Evolutionary conservation across 2,797 vertebrate genomes (phyloP).

Genomic region (Eospalax fontanierii): DNA sequence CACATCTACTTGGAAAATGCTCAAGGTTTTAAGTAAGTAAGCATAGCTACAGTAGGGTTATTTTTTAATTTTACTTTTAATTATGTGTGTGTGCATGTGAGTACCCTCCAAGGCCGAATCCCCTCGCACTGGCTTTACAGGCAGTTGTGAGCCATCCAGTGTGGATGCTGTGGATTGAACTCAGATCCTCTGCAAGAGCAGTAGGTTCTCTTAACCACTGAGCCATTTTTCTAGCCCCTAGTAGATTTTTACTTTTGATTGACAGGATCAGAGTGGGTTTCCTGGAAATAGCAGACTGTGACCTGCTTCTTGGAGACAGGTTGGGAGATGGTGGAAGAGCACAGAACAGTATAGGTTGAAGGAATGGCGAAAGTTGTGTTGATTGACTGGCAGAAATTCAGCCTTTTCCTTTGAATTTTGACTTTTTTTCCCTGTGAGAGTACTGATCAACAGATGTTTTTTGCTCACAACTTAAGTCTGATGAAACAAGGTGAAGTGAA

Average conservation of each 20-base stretch:
- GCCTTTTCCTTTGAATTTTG: background rate
- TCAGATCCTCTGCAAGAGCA: no score
- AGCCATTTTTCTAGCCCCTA: no score
- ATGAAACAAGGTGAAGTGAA: background rate
- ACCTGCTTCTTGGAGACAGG: background rate
- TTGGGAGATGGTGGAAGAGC: background rate
- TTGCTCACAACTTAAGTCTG: background rate
- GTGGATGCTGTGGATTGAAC: no score
- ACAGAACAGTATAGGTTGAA: background rate
- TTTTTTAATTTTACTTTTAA: no score
- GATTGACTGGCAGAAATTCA: conserved; percentile 1
- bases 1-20: background rate
- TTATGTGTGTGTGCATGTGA: no score
- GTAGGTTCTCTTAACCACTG: no score
- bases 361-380: background rate
- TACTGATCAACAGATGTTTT: background rate
- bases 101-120: no score
- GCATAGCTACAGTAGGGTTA: background rate
- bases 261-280: background rate
- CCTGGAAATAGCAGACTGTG: background rate
- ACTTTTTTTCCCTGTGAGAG: background rate
- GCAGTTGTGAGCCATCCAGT: no score
- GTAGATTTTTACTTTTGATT: background rate
- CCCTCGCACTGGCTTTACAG: no score
- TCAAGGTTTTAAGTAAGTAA: background rate